Evolutionary conservation across 2,888 invertebrate genomes (phyloP).

Genomic region (Coronaproctus castanopsis): DNA sequence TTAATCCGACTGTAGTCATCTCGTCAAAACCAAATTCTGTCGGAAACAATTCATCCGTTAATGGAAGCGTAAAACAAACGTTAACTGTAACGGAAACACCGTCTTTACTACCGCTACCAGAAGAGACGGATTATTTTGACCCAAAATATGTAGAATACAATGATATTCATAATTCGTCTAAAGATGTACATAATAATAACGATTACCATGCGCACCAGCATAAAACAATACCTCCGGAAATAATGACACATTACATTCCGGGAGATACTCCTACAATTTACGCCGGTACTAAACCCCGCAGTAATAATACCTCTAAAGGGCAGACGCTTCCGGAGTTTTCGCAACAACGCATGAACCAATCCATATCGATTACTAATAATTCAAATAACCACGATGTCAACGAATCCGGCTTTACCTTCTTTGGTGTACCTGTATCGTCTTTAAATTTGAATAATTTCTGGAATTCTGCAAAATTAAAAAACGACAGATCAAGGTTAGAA

Average conservation of each 20-base stretch:
- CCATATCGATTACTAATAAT: slow-evolving; percentile 23
- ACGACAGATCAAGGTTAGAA: slow-evolving; percentile 20
- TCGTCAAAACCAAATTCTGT: no score
- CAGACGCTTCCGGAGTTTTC: background rate
- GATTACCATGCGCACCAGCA: slow-evolving; percentile 7
- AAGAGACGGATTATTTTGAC: slow-evolving; percentile 62
- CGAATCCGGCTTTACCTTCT: slow-evolving; percentile 53
- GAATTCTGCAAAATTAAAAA: slow-evolving; percentile 19
- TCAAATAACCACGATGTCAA: slow-evolving; percentile 22
- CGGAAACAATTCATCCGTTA: no score
- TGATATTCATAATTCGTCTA: background rate
- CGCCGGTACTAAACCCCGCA: slow-evolving; percentile 26
- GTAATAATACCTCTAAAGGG: background rate
- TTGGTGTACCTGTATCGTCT: slow-evolving; percentile 59
- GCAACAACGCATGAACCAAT: slow-evolving; percentile 17
- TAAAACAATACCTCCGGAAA: slow-evolving; percentile 17
- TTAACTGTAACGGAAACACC: no score
- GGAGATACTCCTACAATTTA: slow-evolving; percentile 41
- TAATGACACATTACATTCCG: slow-evolving; percentile 29
- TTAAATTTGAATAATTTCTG: slow-evolving; percentile 29
- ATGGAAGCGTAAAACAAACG: no score
- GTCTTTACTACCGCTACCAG: slow-evolving; percentile 32
- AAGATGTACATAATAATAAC: slow-evolving; percentile 32
- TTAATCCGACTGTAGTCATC: no score
- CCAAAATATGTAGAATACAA: slow-evolving; percentile 58